Conservation (phyloP, 2,113 vertebrate species). For the Forbesichthys agassizii region DNA sequence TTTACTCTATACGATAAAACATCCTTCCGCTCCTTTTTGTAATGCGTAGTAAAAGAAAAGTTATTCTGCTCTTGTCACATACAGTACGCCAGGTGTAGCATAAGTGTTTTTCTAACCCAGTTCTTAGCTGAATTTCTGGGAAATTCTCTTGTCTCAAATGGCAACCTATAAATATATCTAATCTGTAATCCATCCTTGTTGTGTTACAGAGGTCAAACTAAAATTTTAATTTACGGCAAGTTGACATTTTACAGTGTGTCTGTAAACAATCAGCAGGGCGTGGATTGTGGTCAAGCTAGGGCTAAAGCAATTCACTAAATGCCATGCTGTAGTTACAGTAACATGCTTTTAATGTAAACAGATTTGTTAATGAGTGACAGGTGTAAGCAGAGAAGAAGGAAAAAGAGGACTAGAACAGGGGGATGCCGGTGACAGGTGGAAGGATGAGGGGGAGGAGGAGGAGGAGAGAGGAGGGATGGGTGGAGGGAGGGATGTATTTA, state of each 20-base stretch:
- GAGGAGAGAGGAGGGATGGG: constrained; percentile 27
- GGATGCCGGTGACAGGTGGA: constrained; percentile 46
- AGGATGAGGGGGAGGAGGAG: constrained; percentile 34
- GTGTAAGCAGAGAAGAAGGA: constrained; percentile 58
- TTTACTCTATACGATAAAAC: too few relatives aligned
- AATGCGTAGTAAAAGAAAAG: constrained; percentile 9
- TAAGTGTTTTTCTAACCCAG: background rate
- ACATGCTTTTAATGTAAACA: background rate
- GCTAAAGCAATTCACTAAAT: constrained; percentile 24
- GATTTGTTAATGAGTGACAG: constrained; percentile 27
- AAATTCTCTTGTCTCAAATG: too few relatives aligned
- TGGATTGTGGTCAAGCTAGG: constrained; percentile 17
- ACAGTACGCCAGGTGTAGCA: constrained; percentile 7
- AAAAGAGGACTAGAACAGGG: background rate
- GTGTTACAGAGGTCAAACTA: too few relatives aligned
- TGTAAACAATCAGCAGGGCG: too few relatives aligned
- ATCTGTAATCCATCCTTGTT: too few relatives aligned
- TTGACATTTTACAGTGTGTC: background rate
- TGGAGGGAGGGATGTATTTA: constrained; percentile 70
- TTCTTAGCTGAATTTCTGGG: background rate
- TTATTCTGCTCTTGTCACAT: constrained; percentile 11
- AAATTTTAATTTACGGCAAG: background rate
- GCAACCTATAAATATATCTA: too few relatives aligned
- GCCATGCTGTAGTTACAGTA: constrained; percentile 11
- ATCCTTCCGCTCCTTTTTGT: constrained; percentile 13